Percentiles rank a stretch among this genome's conserved stretches.
phyloP scores from a whole-genome alignment of 1,140 invertebrate genomes.

The Drosophila pachea region DNA sequence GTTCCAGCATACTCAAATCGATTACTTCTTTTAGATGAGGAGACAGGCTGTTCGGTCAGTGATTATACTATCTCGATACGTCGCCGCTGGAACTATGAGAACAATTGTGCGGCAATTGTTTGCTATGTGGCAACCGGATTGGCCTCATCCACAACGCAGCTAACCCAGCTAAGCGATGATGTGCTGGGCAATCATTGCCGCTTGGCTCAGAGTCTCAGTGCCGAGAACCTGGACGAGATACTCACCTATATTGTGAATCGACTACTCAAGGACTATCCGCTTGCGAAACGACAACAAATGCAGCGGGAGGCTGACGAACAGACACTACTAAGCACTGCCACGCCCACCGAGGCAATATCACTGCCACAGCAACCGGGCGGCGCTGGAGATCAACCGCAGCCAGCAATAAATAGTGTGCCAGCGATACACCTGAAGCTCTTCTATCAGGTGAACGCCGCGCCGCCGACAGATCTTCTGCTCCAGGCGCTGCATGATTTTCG shows the following conservation, averaged over 20 bases:
- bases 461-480: constrained; percentile 81
- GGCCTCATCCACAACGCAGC: constrained; percentile 83
- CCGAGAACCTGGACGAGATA: constrained; percentile 83
- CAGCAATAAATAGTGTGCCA: constrained; percentile 62
- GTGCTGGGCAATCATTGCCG: constrained; percentile 80
- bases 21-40: constrained; percentile 85
- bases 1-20: too few relatives aligned
- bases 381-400: constrained; percentile 39
- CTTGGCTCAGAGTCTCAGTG: constrained; percentile 80
- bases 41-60: constrained; percentile 90
- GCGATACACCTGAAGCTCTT: constrained; percentile 87
- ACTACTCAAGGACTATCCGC: constrained; percentile 83
- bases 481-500: constrained; percentile 81
- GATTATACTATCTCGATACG: constrained; percentile 89
- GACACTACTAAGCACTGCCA: constrained; percentile 21
- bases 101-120: constrained; percentile 90
- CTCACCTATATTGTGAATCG: constrained; percentile 87
- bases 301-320: constrained; percentile 21
- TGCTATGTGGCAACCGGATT: constrained; percentile 87
- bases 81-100: constrained; percentile 92
- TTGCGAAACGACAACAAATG: constrained; percentile 50
- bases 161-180: constrained; percentile 81
- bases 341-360: constrained; percentile 7
- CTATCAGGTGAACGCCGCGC: constrained; percentile 84
- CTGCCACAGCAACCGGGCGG: constrained; percentile 24